Evolutionary conservation across 1,140 invertebrate species (phyloP).

Genomic region (Hylaeus anthracinus): DNA sequence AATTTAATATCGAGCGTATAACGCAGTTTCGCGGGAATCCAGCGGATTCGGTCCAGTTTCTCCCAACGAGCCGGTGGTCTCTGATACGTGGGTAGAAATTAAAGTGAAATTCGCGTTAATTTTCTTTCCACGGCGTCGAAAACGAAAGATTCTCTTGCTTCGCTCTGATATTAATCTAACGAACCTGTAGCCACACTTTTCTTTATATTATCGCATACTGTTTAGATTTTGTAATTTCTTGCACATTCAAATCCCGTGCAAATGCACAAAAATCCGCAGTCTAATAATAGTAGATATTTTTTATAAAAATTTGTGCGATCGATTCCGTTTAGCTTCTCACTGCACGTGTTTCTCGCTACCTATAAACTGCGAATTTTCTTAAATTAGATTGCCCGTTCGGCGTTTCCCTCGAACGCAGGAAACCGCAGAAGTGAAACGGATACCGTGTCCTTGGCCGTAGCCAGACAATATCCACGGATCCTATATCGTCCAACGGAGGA

Average conservation of each 20-base stretch:
- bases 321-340: no score
- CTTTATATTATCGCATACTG: no score
- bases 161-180: slow-evolving; percentile 36
- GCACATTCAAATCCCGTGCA: no score
- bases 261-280: no score
- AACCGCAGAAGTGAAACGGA: background rate
- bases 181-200: slow-evolving; percentile 15
- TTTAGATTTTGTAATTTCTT: no score
- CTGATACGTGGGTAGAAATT: slow-evolving; percentile 44
- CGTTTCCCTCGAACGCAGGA: background rate
- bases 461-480: slow-evolving; percentile 29
- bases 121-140: slow-evolving; percentile 7
- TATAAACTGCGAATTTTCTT: no score
- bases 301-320: no score
- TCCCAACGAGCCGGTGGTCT: background rate
- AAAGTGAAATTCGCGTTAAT: slow-evolving; percentile 44
- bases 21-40: slow-evolving; percentile 24
- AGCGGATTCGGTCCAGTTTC: slow-evolving; percentile 3
- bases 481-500: slow-evolving; percentile 22
- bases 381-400: no score
- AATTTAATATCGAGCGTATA: slow-evolving; percentile 38
- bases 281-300: no score
- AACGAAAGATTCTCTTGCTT: slow-evolving; percentile 28
- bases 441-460: slow-evolving; percentile 25
- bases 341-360: no score